Base-by-base conservation (phyloP, 2,113 vertebrate species). In the Vanacampus margaritifer region DNA sequence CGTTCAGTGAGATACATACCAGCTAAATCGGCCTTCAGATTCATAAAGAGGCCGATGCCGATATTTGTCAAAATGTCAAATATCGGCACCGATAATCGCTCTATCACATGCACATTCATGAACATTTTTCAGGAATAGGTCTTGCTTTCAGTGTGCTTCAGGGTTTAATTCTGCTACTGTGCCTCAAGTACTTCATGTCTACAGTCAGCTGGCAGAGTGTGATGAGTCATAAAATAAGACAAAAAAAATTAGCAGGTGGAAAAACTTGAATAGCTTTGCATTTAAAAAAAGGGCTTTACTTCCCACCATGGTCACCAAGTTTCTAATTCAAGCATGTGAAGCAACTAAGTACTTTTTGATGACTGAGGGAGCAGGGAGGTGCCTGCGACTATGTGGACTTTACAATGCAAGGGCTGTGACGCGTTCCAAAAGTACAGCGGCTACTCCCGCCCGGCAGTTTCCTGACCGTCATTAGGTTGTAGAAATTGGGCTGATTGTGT, bases 271-370 rank as follows among this genome's bases (percentile, higher is more conserved):
- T 14, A 23, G 17, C 39, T 39, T 35, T 41, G 12, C 28, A 54
- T 43, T n/a, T 17, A 43, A 46, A 51, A 73, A n/a, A n/a, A 37
- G 12, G 3, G 12, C 57, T 61, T 45, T 9, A 60, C 50, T 61
- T 68, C 32, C 64, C 75, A 65, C 39, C 62, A 24, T 57, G 21
- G 41, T 67, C 13, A 64, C 43, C 39, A n/a, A 51, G 57, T 64
- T 67, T 72, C 59, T 50, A 37, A 65, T 62, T 32, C 62, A 71
- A 71, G 60, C 56, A 71, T 65, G 48, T 56, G 64, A 67, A 12
- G 46, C 6, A 72, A 45, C 17, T 11, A 70, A 73, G 64, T 35
- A 66, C 45, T 10, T 74, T 79, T 60, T 56, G 41, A 70, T 73
- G 67, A 57, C 37, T 50, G 32, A 56, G 64, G 57, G 43, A 73